phyloP scores from a whole-genome alignment of 2,797 vertebrate genomes.

The Apogon hyalosoma region DNA sequence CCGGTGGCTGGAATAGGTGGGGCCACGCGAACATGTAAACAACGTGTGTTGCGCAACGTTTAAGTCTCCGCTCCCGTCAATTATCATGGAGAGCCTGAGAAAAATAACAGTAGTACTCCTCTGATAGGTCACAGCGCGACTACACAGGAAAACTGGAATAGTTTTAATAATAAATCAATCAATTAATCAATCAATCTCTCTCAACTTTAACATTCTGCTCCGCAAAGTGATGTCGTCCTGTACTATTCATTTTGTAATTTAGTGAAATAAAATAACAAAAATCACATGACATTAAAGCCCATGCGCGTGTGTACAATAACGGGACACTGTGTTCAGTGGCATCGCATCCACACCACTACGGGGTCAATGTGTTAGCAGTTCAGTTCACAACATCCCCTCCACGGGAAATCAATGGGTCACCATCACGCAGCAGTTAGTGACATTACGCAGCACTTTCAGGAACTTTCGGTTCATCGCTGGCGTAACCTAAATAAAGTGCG shows the following conservation, averaged over 20 bases:
- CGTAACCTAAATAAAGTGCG: constrained; percentile 76
- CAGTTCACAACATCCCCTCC: not conserved
- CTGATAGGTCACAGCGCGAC: not conserved
- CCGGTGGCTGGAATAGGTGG: constrained; percentile 74
- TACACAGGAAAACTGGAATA: no score
- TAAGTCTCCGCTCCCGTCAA: constrained; percentile 26
- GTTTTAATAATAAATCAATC: not conserved
- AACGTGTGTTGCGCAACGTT: constrained; percentile 81
- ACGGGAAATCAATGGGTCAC: constrained; percentile 20
- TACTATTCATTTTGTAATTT: not conserved
- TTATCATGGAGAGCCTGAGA: not conserved
- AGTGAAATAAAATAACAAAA: no score
- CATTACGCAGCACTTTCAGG: constrained; percentile 68
- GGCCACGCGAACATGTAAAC: constrained; percentile 83
- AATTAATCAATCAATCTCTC: no score
- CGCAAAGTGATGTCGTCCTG: not conserved
- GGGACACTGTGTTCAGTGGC: no score
- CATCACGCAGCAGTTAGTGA: constrained; percentile 42
- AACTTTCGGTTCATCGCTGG: constrained; percentile 32
- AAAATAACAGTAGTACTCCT: not conserved
- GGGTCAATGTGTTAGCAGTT: not conserved
- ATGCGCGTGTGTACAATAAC: no score
- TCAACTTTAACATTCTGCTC: constrained; percentile 3
- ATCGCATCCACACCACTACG: not conserved
- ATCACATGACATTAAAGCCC: not conserved